Percentiles rank a stretch among this genome's conserved stretches.
phyloP scores from a whole-genome alignment of 2,888 invertebrate genomes.

The Hemistola chrysoprasaria region DNA sequence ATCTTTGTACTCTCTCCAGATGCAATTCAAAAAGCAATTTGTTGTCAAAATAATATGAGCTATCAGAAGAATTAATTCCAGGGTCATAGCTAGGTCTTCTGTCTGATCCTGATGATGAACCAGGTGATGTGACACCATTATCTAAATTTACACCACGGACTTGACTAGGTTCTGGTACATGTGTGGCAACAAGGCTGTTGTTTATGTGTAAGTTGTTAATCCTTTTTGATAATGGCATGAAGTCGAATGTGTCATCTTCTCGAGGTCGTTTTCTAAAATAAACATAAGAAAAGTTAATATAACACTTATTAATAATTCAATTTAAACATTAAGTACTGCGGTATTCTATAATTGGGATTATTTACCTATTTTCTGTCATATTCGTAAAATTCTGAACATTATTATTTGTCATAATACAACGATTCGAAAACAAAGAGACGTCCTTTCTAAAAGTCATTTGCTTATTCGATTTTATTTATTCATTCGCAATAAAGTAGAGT shows the following conservation, averaged over 20 bases:
- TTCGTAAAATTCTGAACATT: constrained; percentile 54
- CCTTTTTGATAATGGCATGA: constrained; percentile 93
- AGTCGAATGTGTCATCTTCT: constrained; percentile 89
- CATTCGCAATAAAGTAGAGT: neutral
- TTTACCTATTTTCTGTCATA: constrained; percentile 77
- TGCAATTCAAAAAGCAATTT: constrained; percentile 93
- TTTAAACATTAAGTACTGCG: no score
- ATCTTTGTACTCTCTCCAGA: constrained; percentile 89
- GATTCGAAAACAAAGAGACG: constrained; percentile 51
- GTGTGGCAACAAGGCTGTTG: constrained; percentile 63
- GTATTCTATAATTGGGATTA: neutral
- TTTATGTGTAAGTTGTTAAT: constrained; percentile 95
- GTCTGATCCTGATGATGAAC: constrained; percentile 56
- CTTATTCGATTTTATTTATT: neutral
- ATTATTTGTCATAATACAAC: constrained; percentile 57
- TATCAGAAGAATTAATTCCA: constrained; percentile 88
- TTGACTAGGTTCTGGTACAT: constrained; percentile 57
- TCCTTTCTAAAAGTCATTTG: constrained; percentile 66
- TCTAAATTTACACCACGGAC: constrained; percentile 53
- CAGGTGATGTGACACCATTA: constrained; percentile 57
- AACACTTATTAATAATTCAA: neutral
- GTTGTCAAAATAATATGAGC: constrained; percentile 94
- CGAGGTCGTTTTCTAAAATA: constrained; percentile 88
- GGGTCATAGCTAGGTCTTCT: constrained; percentile 85
- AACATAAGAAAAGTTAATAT: constrained; percentile 6